Base-by-base conservation (phyloP, 2,113 vertebrate species). In the Andinoacara biseriatus region DNA sequence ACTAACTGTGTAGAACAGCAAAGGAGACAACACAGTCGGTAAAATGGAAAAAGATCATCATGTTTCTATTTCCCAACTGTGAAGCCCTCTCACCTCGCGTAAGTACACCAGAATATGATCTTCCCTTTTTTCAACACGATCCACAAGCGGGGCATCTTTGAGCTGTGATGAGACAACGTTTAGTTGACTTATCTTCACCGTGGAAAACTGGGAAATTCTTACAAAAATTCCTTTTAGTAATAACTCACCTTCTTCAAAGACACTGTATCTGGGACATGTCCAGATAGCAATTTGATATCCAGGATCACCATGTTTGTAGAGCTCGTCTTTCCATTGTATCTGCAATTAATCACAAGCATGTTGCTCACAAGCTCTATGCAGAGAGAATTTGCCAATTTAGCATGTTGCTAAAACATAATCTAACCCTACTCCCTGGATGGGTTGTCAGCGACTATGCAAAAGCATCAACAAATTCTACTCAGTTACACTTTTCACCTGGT, bases 231-330 rank as follows among this genome's bases (percentile, higher is more conserved):
- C 13, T 5, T 15, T 77, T 8, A 76, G 10, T 7, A 9, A 22
- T 49, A 46, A 85, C 77, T 87, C 7, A 91, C 90, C 0, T 1
- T 9, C 0, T 29, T 24, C 35, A 93, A 38, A 76, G 89, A 87
- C 2, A 22, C 17, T 29, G 83, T 52, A 31, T 92, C 88, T 7
- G 85, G 84, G 20, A 86, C 49, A 52, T 94, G 94, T 20, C 95
- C 95, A 58, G 95, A 94, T 11, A 95, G 91, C 59, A 95, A 35
- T 80, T 91, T 89, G n/a, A 95, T 80, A 43, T 94, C 89, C 74
- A 94, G 86, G 49, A 95, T 94, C 80, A 94, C 62, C 95, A 95
- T 95, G 83, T 95, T 95, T 18, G 91, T 90, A 0, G 1, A 58
- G n/a, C 0, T 54, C 46, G 81, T 57, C 0, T 60, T 20, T 69